Evolutionary conservation across 92 coral and sea anemone species (phyloP).

Genomic region (Siderastrea radians): DNA sequence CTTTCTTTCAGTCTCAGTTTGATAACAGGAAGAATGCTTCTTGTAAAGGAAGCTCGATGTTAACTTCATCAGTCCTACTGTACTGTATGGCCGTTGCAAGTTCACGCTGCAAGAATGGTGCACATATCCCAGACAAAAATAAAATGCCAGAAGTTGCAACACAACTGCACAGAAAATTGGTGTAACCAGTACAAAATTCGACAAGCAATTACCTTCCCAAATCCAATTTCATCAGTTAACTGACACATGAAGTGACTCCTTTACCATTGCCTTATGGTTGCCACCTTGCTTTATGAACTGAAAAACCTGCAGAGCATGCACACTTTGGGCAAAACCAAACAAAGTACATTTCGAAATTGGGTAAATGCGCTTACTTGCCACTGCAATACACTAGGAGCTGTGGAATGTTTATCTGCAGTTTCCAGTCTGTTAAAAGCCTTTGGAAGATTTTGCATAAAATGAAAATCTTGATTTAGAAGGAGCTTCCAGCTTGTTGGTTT

Average conservation of each 20-base stretch:
- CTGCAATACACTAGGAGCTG: neutral
- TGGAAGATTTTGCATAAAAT: neutral
- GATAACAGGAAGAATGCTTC: neutral
- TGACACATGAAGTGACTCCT: neutral
- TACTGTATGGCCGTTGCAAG: neutral
- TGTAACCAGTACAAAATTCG: neutral
- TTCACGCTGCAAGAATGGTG: neutral
- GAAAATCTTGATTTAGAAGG: neutral
- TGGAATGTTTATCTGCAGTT: neutral
- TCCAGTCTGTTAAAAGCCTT: neutral
- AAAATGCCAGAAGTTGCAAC: neutral
- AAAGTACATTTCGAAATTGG: neutral
- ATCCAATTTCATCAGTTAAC: neutral
- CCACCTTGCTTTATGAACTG: neutral
- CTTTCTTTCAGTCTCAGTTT: neutral
- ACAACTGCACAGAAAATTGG: neutral
- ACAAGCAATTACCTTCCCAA: neutral
- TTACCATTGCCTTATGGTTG: neutral
- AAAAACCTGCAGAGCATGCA: constrained; percentile 18
- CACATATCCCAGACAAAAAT: neutral
- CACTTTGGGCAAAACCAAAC: constrained; percentile 5
- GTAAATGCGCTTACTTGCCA: constrained; percentile 2
- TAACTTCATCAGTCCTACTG: neutral
- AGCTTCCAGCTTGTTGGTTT: too few species aligned
- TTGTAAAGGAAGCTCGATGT: neutral